Evolutionary conservation across 1,140 invertebrate species (phyloP).

Genomic region (Bombus waltoni): DNA sequence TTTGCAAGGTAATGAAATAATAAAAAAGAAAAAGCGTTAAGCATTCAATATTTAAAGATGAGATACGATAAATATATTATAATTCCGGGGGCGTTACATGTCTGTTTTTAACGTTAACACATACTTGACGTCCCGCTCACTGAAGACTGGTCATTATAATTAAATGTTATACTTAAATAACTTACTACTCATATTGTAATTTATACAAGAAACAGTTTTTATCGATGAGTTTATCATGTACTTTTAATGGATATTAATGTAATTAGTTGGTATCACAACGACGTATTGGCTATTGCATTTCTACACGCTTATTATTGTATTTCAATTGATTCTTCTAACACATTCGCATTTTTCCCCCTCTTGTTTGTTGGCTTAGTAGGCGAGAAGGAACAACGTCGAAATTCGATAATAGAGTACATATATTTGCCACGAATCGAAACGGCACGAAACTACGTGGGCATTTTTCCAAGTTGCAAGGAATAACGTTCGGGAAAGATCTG

Average conservation of each 20-base stretch:
- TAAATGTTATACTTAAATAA: constrained; percentile 77
- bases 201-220: constrained; percentile 55
- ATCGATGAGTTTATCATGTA: constrained; percentile 58
- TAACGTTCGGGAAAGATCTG: constrained; percentile 23
- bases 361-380: constrained; percentile 49
- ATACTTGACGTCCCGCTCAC: constrained; percentile 72
- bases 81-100: constrained; percentile 67
- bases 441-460: neutral
- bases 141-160: constrained; percentile 81
- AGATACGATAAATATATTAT: constrained; percentile 62
- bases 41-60: constrained; percentile 62
- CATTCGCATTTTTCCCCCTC: constrained; percentile 49
- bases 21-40: constrained; percentile 43
- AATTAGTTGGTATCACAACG: constrained; percentile 56
- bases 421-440: constrained; percentile 1
- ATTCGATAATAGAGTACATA: constrained; percentile 18
- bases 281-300: constrained; percentile 63
- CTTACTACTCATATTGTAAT: constrained; percentile 69
- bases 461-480: constrained; percentile 38
- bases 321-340: constrained; percentile 31
- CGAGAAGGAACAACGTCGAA: constrained; percentile 12
- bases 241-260: constrained; percentile 53
- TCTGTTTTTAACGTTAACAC: constrained; percentile 64
- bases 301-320: constrained; percentile 28
- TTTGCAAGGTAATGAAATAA: constrained; percentile 20